Percentiles rank a stretch among this genome's conserved stretches.
Conservation (phyloP, 2,797 vertebrate genomes). For the Poeciliopsis gracilis region DNA sequence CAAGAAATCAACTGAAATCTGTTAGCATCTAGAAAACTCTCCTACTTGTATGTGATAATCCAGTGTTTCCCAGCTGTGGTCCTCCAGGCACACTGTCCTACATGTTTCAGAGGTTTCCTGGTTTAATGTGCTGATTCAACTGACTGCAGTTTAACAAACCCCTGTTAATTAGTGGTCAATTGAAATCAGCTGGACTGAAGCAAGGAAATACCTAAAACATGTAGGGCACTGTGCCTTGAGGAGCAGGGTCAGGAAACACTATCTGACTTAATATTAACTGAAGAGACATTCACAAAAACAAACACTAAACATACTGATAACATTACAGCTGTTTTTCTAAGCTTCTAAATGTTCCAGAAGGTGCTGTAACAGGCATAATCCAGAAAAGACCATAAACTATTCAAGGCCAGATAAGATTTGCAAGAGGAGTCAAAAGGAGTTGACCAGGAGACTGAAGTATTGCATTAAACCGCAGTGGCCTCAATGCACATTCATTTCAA, state of each 20-base stretch:
- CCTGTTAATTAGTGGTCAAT: too few species aligned
- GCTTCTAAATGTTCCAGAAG: neutral
- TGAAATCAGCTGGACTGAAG: too few species aligned
- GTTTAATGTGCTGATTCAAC: too few species aligned
- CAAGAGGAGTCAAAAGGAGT: neutral
- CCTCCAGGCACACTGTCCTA: too few species aligned
- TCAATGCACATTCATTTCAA: neutral
- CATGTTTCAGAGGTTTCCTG: too few species aligned
- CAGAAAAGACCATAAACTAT: neutral
- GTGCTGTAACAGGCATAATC: neutral
- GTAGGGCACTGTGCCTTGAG: too few species aligned
- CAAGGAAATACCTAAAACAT: too few species aligned
- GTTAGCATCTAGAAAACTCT: neutral
- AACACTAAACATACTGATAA: too few species aligned
- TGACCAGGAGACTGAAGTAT: neutral
- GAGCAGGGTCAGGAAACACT: too few species aligned
- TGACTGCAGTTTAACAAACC: too few species aligned
- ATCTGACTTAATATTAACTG: neutral
- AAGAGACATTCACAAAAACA: neutral
- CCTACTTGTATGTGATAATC: neutral
- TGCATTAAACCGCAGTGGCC: neutral
- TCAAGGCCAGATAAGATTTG: neutral
- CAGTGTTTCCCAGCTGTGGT: too few species aligned
- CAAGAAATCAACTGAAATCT: neutral
- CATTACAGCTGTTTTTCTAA: neutral